Evolutionary conservation across 1,140 invertebrate species (phyloP).

Genomic region (Macrobrachium rosenbergii): DNA sequence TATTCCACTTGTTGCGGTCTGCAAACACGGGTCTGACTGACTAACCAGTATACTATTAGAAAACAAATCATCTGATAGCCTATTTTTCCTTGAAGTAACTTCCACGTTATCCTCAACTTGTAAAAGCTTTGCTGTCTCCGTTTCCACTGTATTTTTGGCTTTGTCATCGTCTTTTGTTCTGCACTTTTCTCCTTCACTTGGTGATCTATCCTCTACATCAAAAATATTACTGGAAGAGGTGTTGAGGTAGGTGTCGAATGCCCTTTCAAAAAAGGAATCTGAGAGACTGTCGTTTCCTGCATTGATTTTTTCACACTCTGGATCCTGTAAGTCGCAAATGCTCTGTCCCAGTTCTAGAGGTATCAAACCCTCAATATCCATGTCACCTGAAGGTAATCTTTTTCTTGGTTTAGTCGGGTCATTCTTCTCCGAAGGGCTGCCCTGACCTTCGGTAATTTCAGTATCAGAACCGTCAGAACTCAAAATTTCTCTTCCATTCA

Average conservation of each 20-base stretch:
- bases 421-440: too few relatives aligned
- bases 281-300: conserved; percentile 40
- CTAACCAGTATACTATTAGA: too few relatives aligned
- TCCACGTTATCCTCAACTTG: too few relatives aligned
- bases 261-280: conserved; percentile 60
- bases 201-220: too few relatives aligned
- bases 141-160: neutral
- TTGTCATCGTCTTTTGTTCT: neutral
- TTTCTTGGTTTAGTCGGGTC: too few relatives aligned
- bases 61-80: conserved; percentile 42
- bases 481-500: too few relatives aligned
- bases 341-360: neutral
- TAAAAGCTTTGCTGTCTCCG: neutral
- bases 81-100: neutral
- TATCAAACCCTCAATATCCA: too few relatives aligned
- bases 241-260: conserved; percentile 51
- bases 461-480: too few relatives aligned
- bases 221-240: neutral
- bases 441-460: too few relatives aligned
- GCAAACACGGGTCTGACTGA: neutral
- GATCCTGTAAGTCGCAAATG: neutral
- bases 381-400: too few relatives aligned
- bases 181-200: too few relatives aligned
- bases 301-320: neutral
- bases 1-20: too few relatives aligned